Conservation (phyloP, 2,113 vertebrate genomes). For the Arenaria interpres region DNA sequence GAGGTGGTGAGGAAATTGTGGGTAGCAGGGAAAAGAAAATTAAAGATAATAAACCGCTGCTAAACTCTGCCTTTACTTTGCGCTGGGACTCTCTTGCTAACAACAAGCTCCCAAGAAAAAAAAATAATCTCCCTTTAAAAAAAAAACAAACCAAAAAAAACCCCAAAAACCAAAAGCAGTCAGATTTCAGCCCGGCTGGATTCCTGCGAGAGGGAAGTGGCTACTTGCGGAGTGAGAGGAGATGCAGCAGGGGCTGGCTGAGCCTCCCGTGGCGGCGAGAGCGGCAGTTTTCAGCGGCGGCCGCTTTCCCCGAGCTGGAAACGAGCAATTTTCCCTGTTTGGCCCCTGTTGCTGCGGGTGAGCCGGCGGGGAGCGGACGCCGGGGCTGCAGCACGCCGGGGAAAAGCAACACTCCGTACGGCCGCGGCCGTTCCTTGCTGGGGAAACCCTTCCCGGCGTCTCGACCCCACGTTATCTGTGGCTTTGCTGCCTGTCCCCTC, state of each 20-base stretch:
- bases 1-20: background rate
- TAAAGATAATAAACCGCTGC: background rate
- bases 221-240: background rate
- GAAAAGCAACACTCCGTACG: background rate
- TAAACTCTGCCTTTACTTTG: background rate
- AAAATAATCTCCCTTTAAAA: background rate
- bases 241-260: background rate
- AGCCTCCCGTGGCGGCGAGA: fast-evolving
- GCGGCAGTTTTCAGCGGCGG: fast-evolving
- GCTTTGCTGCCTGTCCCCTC: background rate
- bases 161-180: background rate
- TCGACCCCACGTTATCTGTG: background rate
- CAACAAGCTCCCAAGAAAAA: background rate
- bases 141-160: background rate
- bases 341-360: background rate
- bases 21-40: background rate
- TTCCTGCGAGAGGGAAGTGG: background rate
- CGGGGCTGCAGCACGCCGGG: background rate
- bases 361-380: background rate
- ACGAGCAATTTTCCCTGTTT: fast-evolving
- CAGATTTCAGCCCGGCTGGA: background rate
- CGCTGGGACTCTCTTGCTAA: background rate
- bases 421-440: background rate
- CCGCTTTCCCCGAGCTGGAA: background rate
- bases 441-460: background rate